Evolutionary conservation across 2,888 invertebrate species (phyloP).

Genomic region (Allophyes oxyacanthae): DNA sequence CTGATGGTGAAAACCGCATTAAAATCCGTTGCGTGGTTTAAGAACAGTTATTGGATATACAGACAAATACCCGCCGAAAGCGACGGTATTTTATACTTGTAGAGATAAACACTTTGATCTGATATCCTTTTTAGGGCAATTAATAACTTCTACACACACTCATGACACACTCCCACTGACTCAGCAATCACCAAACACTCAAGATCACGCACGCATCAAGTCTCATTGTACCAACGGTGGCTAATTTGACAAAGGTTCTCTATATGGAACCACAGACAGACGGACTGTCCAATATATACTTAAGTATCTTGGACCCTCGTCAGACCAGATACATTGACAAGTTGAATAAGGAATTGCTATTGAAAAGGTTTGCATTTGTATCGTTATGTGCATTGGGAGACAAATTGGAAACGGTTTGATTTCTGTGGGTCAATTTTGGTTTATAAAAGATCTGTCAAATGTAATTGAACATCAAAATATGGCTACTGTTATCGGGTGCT

Average conservation of each 20-base stretch:
- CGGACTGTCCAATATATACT: constrained; percentile 46
- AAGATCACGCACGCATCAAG: constrained; percentile 7
- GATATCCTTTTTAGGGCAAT: no score
- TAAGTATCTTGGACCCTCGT: constrained; percentile 45
- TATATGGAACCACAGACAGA: constrained; percentile 41
- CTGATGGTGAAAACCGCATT: no score
- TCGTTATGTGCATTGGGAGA: neutral
- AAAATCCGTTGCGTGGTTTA: no score
- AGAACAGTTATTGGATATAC: no score
- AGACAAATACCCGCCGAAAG: no score
- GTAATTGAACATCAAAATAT: no score
- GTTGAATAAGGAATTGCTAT: constrained; percentile 9
- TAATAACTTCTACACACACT: no score
- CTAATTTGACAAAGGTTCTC: constrained; percentile 49
- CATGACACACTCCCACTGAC: no score
- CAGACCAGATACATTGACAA: constrained; percentile 39
- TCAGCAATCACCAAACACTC: neutral
- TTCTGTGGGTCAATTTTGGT: neutral
- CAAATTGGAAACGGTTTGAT: neutral
- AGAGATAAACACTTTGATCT: no score
- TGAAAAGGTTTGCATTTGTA: constrained; percentile 5
- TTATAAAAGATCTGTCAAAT: no score
- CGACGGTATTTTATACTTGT: no score
- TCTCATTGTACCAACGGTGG: constrained; percentile 6
- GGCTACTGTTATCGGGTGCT: no score